Base-by-base conservation (phyloP, 2,888 invertebrate species). In the Euzophera pinguis region DNA sequence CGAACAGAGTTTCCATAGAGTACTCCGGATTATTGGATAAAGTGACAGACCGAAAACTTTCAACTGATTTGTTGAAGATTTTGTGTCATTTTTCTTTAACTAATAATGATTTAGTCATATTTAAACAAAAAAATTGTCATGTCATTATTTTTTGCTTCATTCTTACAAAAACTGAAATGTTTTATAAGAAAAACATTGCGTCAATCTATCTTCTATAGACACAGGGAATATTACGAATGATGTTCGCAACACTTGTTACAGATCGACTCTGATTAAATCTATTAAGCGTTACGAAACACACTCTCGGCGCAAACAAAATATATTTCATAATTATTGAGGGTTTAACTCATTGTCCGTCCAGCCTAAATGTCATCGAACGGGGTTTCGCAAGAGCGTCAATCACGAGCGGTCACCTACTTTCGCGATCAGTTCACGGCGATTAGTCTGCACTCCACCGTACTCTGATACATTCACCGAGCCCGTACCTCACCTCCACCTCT, bases 391-490 rank as follows among this genome's bases (percentile, higher is more conserved):
- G 78, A 78, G 77, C 81, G 85, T 90, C 89, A 88, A 89, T 90
- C 89, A 87, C 86, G 67, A 76, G 78, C 88, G 89, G 89, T 89
- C 89, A 89, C 90, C 90, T 88, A 89, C 90, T 90, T 90, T 90
- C 89, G 88, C 88, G 88, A 87, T 88, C 85, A 83, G 78, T 80
- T 78, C 76, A 79, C 76, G 74, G 79, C 86, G 87, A 88, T 89
- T 88, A 88, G 87, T 76, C 75, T 72, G 53, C 53, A 51, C 52
- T 48, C 58, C 45, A 45, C 45, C 42, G 53, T 51, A 53, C 50
- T 48, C 58, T 68, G 72, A 84, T 83, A 88, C 88, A 84, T 88
- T 88, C 88, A 86, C 88, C 79, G 83, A 81, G 84, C 82, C 81
- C 84, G 82, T 81, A 75, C 71, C 80, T 86, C 84, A 86, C 89